Percentiles rank a stretch among this genome's conserved stretches.
phyloP scores from a whole-genome alignment of 2,797 vertebrate genomes.

The Cryptoblepharus egeriae region DNA sequence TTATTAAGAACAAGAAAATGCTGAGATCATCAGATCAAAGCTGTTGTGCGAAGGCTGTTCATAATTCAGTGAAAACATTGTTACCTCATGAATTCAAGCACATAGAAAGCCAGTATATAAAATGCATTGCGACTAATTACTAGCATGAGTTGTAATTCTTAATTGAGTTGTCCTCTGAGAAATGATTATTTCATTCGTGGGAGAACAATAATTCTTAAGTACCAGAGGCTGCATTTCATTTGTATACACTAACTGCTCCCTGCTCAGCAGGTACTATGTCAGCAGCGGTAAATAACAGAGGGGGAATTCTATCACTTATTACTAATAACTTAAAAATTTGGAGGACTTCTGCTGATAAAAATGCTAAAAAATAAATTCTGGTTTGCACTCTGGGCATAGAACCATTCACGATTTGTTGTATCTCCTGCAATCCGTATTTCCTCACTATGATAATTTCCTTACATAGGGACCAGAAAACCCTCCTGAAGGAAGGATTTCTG shows the following conservation, averaged over 20 bases:
- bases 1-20: slow-evolving; percentile 5
- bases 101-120: slow-evolving; percentile 35
- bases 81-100: slow-evolving; percentile 24
- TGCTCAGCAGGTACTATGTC: not conserved
- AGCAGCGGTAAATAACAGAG: not conserved
- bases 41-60: slow-evolving; percentile 25
- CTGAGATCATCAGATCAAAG: slow-evolving; percentile 9
- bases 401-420: not conserved
- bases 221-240: not conserved
- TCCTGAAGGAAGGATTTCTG: too few species aligned
- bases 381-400: not conserved
- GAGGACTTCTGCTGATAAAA: not conserved
- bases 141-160: slow-evolving; percentile 17
- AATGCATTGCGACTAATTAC: slow-evolving; percentile 13
- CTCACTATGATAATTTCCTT: not conserved
- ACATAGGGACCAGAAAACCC: not conserved
- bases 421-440: not conserved
- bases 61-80: slow-evolving; percentile 38
- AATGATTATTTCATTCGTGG: slow-evolving; percentile 23
- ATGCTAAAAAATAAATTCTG: not conserved
- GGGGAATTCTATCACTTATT: not conserved
- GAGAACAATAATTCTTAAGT: slow-evolving; percentile 11
- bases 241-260: slow-evolving; percentile 1
- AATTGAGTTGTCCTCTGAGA: not conserved
- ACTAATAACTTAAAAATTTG: not conserved